Conservation (phyloP, 64 coral and sea anemone genomes). For the Stylophora pistillata region DNA sequence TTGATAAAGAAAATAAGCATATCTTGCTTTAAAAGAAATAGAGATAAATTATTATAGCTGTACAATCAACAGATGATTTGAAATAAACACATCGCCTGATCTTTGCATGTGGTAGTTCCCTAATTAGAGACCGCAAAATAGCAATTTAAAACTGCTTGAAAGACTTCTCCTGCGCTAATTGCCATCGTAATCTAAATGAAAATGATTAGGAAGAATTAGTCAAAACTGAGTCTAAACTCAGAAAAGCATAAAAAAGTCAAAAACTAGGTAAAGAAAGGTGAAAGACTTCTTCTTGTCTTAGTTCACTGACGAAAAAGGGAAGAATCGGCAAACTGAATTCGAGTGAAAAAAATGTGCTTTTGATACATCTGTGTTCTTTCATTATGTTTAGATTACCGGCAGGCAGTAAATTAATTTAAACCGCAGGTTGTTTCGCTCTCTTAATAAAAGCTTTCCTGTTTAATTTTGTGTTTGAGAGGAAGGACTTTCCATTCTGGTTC, state of each 20-base stretch:
- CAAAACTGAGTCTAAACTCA: not conserved
- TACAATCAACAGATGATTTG: too few species aligned
- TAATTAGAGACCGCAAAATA: not conserved
- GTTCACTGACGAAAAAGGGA: too few species aligned
- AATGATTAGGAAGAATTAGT: too few species aligned
- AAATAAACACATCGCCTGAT: not conserved
- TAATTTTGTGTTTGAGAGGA: not conserved
- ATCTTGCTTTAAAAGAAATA: too few species aligned
- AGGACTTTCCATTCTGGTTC: conserved; percentile 14
- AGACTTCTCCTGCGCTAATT: not conserved
- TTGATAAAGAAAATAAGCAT: too few species aligned
- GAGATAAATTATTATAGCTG: too few species aligned
- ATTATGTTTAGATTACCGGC: not conserved
- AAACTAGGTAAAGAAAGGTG: not conserved
- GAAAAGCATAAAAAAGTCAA: not conserved
- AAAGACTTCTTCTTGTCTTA: too few species aligned
- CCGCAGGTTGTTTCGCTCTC: not conserved
- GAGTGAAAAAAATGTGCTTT: not conserved
- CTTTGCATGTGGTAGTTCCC: not conserved
- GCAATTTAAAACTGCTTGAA: not conserved
- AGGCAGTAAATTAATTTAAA: conserved; percentile 39
- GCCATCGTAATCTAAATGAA: too few species aligned
- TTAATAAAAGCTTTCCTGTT: conserved; percentile 27
- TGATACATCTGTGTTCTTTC: not conserved
- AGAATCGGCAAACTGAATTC: too few species aligned